Base-by-base conservation (phyloP, 2,797 vertebrate genomes). In the Sebastes alutus region DNA sequence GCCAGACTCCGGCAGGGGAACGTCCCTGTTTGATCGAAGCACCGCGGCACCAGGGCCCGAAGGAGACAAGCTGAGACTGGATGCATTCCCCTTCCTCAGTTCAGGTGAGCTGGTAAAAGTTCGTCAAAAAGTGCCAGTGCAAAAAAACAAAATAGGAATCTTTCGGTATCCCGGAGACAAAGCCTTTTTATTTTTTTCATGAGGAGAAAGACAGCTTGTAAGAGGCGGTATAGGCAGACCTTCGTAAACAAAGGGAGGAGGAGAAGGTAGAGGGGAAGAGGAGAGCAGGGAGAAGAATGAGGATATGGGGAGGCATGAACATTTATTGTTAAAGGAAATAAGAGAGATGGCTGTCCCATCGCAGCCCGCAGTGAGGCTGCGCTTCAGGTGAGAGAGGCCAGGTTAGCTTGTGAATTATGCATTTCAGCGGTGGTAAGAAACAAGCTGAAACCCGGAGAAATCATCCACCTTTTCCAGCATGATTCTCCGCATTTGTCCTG, bases 21-120 rank as follows among this genome's bases (percentile, higher is more conserved):
- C 93, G 0, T 96, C 96, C 60, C 92, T 98, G 77, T 97, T 98
- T 71, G 95, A 97, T 52, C 95, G 96, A 5, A 84, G 89, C 9
- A 88, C 93, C 30, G 72, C 94, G 0, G 93, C 96, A 27, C 93
- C 95, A 0, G 94, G 93, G 30, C 91, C 97, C 0, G 97, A 98
- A 66, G 95, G 94, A 4, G 97, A 98, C 82, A 98, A 98, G 78
- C 95, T 97, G 70, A 96, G 97, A 49, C 91, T 98, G 90, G 97
- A 98, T 85, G 52, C 96, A 10, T 97, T 98, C 86, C 96, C 97
- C 5, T 98, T 98, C 83, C 95, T 98, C 81, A 75, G 96, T 85
- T 95, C 97, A 87, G 97, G 97, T 98, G 91, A 96, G 96, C 83
- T 61, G 11, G 82, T 7, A 56, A 75, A 84, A 72, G 32, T 84